Conservation (phyloP, 2,797 vertebrate genomes). For the Tokudaia tokunoshimensis region DNA sequence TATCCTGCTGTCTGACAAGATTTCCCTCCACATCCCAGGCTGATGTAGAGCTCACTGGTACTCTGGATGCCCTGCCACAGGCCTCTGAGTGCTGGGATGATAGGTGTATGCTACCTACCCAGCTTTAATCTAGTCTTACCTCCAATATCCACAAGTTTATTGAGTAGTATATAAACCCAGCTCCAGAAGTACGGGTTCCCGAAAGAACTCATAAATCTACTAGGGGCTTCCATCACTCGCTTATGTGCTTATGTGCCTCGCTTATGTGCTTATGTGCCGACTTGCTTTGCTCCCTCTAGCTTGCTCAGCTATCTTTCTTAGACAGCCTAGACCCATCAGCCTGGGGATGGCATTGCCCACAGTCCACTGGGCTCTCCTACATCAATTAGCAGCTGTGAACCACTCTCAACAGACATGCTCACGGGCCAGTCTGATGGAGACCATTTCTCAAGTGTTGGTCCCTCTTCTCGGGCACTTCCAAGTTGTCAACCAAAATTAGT, state of each 20-base stretch:
- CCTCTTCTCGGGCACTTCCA: background rate
- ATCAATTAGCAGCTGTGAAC: background rate
- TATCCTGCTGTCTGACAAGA: background rate
- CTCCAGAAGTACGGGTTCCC: background rate
- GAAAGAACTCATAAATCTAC: background rate
- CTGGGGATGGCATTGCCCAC: background rate
- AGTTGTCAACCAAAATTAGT: background rate
- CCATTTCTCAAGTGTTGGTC: background rate
- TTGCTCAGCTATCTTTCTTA: background rate
- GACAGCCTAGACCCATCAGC: background rate
- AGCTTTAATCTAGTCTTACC: background rate
- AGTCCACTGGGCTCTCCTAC: too few relatives aligned
- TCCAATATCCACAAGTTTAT: slow-evolving; percentile 22
- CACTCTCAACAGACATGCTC: background rate
- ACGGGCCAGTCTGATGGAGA: background rate
- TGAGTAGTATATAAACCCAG: background rate
- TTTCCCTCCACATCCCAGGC: background rate
- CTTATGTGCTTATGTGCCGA: background rate
- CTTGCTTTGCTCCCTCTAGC: background rate
- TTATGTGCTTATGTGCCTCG: too few relatives aligned
- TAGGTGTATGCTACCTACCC: background rate
- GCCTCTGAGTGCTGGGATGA: background rate
- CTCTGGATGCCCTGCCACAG: background rate
- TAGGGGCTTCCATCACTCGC: background rate
- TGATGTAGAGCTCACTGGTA: background rate